These are phyloP conservation scores for Hiodon alosoides DNA, from an alignment of 2,113 vertebrate genomes.

Conservation along the genomic window DNA sequence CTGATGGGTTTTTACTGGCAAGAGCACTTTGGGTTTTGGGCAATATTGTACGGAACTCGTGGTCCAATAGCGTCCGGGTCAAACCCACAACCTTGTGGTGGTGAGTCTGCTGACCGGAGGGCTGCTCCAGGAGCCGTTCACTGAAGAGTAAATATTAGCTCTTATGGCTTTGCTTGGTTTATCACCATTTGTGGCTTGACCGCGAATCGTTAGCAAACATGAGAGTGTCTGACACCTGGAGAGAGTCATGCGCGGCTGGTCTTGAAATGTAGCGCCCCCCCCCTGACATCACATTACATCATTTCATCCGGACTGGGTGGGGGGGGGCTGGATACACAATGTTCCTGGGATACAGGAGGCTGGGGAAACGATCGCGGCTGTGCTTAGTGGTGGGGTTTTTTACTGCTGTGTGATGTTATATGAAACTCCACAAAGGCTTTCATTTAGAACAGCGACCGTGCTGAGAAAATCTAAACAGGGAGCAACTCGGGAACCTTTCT, in stretches of 20 bases:
- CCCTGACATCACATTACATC: background rate
- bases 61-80: background rate
- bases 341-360: too few species aligned
- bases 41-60: background rate
- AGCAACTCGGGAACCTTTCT: too few species aligned
- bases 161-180: background rate
- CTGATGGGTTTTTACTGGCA: background rate
- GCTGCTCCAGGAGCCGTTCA: background rate
- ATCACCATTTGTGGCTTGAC: background rate
- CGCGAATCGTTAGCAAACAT: background rate
- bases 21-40: background rate
- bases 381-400: too few species aligned
- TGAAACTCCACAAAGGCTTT: too few species aligned
- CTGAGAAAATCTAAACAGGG: too few species aligned
- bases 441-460: too few species aligned
- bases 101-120: background rate
- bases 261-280: background rate
- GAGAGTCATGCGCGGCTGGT: background rate
- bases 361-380: too few species aligned
- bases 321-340: background rate
- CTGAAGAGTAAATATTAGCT: conserved; percentile 8
- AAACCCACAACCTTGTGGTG: background rate
- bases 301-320: background rate
- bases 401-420: too few species aligned
- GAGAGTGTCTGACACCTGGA: background rate